These are phyloP conservation scores for Cossypha dichroa DNA, from an alignment of 2,797 vertebrate species.

Conservation along the genomic window DNA sequence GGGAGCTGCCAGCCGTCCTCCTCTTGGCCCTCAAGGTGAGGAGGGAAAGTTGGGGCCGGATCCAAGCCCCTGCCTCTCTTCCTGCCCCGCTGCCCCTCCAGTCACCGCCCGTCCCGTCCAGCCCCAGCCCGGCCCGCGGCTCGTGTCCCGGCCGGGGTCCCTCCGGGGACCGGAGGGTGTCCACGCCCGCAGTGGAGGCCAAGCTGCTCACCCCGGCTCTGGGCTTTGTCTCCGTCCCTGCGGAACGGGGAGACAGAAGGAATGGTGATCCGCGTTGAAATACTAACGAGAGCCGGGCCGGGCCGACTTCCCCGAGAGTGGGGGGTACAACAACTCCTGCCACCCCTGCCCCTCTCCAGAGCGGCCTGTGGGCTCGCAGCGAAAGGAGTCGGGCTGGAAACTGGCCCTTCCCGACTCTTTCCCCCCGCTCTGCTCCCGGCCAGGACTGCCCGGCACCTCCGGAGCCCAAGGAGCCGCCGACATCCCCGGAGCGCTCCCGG, in stretches of 20 bases:
- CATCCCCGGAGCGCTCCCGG: neutral
- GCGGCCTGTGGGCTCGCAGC: neutral
- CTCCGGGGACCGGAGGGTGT: no score
- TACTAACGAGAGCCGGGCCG: neutral
- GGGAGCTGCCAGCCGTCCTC: conserved; percentile 25
- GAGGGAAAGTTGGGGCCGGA: neutral
- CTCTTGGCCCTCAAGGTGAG: conserved; percentile 34
- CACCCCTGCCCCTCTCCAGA: neutral
- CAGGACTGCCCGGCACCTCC: neutral
- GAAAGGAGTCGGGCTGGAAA: neutral
- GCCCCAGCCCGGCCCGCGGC: neutral
- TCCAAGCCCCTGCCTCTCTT: neutral
- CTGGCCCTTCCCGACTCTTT: neutral
- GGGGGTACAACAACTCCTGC: no score
- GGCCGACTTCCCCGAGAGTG: no score
- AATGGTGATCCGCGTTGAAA: neutral
- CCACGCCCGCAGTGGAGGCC: neutral
- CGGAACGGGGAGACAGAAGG: neutral
- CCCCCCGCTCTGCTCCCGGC: neutral
- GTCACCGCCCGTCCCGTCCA: neutral
- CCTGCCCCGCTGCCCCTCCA: neutral
- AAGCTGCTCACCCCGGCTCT: neutral
- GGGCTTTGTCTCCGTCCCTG: neutral
- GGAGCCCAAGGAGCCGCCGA: neutral
- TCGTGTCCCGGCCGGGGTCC: neutral